Conservation (phyloP, 2,797 vertebrate species). For the Silurus lanzhouensis region DNA sequence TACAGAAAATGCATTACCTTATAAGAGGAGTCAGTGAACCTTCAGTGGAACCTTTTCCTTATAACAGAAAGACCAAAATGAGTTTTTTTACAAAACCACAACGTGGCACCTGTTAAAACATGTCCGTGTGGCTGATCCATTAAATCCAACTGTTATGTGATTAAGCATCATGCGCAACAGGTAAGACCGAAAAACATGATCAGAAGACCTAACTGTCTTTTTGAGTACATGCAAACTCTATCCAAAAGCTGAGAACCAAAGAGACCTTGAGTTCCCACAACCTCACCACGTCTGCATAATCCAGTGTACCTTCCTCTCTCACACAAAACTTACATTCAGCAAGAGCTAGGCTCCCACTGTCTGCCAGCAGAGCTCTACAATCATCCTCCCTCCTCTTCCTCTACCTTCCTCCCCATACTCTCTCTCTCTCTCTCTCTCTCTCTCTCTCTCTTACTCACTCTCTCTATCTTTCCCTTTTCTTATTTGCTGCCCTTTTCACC, state of each 20-base stretch:
- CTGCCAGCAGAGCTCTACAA: slow-evolving; percentile 36
- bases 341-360: slow-evolving; percentile 27
- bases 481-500: slow-evolving; percentile 58
- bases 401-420: slow-evolving; percentile 21
- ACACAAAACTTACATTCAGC: neutral
- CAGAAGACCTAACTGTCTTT: neutral
- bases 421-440: neutral
- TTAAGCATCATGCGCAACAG: neutral
- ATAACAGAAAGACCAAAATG: neutral
- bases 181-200: neutral
- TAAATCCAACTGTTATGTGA: slow-evolving; percentile 9
- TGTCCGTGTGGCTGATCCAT: neutral
- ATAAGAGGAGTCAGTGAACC: slow-evolving; percentile 20
- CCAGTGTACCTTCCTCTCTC: neutral
- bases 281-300: slow-evolving; percentile 20
- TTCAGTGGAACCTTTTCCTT: slow-evolving; percentile 1
- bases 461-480: slow-evolving; percentile 25
- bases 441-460: slow-evolving; percentile 9
- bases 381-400: slow-evolving; percentile 38
- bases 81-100: neutral
- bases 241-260: slow-evolving; percentile 22
- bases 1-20: slow-evolving; percentile 1
- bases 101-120: slow-evolving; percentile 19
- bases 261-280: slow-evolving; percentile 32
- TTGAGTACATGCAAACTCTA: neutral